A percentile compares a stretch with the other conserved stretches of the same genome.
Evolutionary conservation across 2,113 vertebrate genomes (phyloP).

Genomic region (Peucedramus taeniatus): DNA sequence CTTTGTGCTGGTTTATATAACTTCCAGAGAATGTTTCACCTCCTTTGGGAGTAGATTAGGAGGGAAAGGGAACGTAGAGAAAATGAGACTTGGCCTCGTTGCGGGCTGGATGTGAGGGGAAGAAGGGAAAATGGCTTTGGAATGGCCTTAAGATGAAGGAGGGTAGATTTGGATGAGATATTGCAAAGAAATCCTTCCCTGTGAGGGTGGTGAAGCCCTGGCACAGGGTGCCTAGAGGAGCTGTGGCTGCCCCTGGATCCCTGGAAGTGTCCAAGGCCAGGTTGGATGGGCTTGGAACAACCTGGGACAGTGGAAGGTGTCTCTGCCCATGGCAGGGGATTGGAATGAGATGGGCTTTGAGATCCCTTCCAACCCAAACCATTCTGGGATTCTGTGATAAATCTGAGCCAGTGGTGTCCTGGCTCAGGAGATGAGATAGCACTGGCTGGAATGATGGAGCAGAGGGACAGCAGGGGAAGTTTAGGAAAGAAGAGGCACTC

Average conservation of each 20-base stretch:
- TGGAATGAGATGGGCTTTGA: background rate
- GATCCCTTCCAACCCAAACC: background rate
- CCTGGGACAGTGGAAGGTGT: background rate
- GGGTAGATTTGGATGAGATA: background rate
- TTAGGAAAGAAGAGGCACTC: background rate
- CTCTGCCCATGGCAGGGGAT: background rate
- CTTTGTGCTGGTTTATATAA: background rate
- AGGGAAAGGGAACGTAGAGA: background rate
- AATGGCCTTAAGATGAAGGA: background rate
- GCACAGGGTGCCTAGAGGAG: background rate
- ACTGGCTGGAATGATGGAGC: background rate
- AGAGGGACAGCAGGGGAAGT: background rate
- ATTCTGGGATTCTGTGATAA: background rate
- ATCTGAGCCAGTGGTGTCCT: background rate
- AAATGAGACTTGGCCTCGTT: background rate
- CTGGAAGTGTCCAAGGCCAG: background rate
- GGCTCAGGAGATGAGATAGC: background rate
- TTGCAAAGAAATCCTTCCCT: background rate
- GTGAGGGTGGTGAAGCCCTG: fast-evolving
- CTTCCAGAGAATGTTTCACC: background rate
- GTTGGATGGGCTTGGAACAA: background rate
- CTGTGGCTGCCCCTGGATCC: background rate
- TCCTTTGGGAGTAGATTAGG: background rate
- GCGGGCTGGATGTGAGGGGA: background rate
- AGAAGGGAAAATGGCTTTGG: background rate